Conservation (phyloP, 2,888 invertebrate species). For the Silvanus unidentatus region DNA sequence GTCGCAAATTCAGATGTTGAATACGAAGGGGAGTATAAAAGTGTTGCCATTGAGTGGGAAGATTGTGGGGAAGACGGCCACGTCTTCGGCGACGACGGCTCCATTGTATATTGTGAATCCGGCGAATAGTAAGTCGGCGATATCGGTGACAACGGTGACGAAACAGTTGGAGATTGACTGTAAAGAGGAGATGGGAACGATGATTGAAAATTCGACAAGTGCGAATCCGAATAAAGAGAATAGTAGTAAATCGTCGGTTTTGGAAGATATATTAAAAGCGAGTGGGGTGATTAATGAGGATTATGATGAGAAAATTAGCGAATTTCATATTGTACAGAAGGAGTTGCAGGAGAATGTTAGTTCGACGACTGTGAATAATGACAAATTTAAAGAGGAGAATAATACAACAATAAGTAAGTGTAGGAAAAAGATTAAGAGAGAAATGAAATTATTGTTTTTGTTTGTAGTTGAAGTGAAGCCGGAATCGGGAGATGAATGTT, state of each 20-base stretch:
- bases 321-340: slow-evolving; percentile 24
- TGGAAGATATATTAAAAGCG: slow-evolving; percentile 25
- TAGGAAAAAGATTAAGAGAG: too few relatives aligned
- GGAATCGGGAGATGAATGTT: too few relatives aligned
- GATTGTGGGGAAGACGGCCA: slow-evolving; percentile 37
- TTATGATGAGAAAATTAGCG: slow-evolving; percentile 28
- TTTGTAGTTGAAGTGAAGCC: slow-evolving; percentile 2
- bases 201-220: slow-evolving; percentile 2
- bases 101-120: slow-evolving; percentile 37
- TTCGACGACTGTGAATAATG: slow-evolving; percentile 1
- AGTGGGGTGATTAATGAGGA: slow-evolving; percentile 25
- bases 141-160: slow-evolving; percentile 8
- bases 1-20: slow-evolving; percentile 42
- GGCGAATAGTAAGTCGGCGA: slow-evolving; percentile 14
- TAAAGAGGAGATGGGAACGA: slow-evolving; percentile 4
- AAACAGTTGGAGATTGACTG: background rate
- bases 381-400: background rate
- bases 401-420: background rate
- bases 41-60: slow-evolving; percentile 41
- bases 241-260: slow-evolving; percentile 24
- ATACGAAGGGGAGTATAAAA: slow-evolving; percentile 42
- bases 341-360: slow-evolving; percentile 4
- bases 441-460: too few relatives aligned
- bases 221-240: slow-evolving; percentile 11
- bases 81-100: slow-evolving; percentile 21